Percentiles rank a stretch among this genome's conserved stretches.
Conservation (phyloP, 37 sponge, comb jelly and placozoan genomes). For the Chondrilla cf. caribensis region DNA sequence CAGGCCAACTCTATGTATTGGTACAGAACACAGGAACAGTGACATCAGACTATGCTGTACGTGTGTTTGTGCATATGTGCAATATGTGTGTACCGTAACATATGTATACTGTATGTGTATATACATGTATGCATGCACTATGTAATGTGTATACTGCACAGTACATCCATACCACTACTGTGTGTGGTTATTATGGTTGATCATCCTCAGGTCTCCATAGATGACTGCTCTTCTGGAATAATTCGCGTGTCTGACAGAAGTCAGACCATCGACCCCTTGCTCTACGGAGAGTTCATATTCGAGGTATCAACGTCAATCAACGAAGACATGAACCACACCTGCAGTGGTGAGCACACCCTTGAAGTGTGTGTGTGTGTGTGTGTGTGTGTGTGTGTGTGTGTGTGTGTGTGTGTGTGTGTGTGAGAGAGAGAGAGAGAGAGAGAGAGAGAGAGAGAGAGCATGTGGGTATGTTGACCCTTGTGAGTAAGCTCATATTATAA, state of each 20-base stretch:
- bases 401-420: too few species aligned
- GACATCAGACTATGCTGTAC: constrained; percentile 67
- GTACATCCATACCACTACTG: too few species aligned
- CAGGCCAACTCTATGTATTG: constrained; percentile 55
- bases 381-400: constrained; percentile 13
- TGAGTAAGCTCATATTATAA: too few species aligned
- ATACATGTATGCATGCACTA: too few species aligned
- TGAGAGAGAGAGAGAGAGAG: too few species aligned
- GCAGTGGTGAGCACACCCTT: constrained; percentile 39
- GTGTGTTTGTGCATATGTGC: neutral
- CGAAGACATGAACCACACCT: constrained; percentile 58
- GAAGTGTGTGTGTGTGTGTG: neutral
- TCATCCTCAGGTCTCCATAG: constrained; percentile 50
- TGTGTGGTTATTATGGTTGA: too few species aligned
- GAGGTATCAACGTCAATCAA: constrained; percentile 63
- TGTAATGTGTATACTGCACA: too few species aligned
- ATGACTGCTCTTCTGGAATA: constrained; percentile 69
- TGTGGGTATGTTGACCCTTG: too few species aligned
- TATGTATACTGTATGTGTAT: neutral
- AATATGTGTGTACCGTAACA: too few species aligned
- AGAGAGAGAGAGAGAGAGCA: too few species aligned
- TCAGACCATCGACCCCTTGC: constrained; percentile 46
- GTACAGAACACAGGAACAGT: constrained; percentile 73
- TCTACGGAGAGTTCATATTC: constrained; percentile 45
- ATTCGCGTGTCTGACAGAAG: constrained; percentile 58